These are phyloP conservation scores for Melanaphis sacchari DNA, from an alignment of 1,140 invertebrate genomes.

Conservation along the genomic window DNA sequence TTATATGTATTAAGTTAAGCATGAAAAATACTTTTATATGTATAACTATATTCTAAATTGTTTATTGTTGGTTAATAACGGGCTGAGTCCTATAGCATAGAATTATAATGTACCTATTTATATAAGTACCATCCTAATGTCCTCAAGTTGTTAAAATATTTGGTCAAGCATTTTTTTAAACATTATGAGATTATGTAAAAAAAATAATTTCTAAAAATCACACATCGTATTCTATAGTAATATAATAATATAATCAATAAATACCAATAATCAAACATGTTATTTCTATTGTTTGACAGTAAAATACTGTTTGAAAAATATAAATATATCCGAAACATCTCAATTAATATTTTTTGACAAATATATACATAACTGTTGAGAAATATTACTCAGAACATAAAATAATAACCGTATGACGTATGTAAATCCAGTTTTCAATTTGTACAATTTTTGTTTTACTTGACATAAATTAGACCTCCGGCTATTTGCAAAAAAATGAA, in stretches of 20 bases:
- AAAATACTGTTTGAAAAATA: not conserved
- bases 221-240: not conserved
- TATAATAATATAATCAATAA: not conserved
- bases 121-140: not conserved
- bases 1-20: not conserved
- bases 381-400: not conserved
- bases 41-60: not conserved
- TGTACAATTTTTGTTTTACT: slow-evolving; percentile 15
- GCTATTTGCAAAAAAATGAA: slow-evolving; percentile 27
- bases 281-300: slow-evolving; percentile 6
- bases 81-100: not conserved
- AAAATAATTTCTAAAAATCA: not conserved
- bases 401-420: slow-evolving; percentile 39
- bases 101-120: not conserved
- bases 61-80: not conserved
- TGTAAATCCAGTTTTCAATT: slow-evolving; percentile 43
- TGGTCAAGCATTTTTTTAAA: not conserved
- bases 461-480: not conserved
- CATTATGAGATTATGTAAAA: not conserved
- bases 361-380: slow-evolving; percentile 21
- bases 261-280: not conserved
- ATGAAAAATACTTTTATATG: not conserved
- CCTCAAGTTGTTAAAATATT: not conserved
- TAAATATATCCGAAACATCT: not conserved
- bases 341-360: not conserved